Evolutionary conservation across 2,113 vertebrate species (phyloP), one percentile per base, ranked within the genome.

Genomic region (Dromas ardeola): DNA sequence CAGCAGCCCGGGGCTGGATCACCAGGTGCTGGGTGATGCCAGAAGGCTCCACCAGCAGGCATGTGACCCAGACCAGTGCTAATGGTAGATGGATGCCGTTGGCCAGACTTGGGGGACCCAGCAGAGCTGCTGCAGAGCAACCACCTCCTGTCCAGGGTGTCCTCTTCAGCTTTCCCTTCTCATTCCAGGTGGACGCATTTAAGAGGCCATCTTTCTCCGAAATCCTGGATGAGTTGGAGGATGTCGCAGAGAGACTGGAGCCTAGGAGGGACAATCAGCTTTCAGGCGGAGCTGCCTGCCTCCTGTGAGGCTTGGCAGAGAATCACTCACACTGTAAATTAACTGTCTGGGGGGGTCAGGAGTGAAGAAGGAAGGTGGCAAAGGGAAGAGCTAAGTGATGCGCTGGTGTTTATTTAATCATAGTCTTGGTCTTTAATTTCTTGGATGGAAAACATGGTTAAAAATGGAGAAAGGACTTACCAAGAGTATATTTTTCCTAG

Each of bases 191-290:
- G 82, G 99, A 99, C 82, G 98, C 98, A 4, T 98, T 99, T 97
- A 98, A 98, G 58, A 98, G 99, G 36, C 99, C 99, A 0, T 98
- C 98, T 3, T 99, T 99, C 97, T 97, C 98, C 0, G 98, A 99
- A 96, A 55, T 99, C 82, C 96, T 99, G 86, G 98, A 99, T 29
- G 98, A 98, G 81, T 27, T 99, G 95, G 98, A 98, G 36, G 98
- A 99, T 47, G 93, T 98, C 0, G 95, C 96, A 0, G 99, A 99
- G 96, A 97, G 87, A 20, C 96, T 99, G 95, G 99, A 99, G 65
- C 74, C 82, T 23, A 34, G 30, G 45, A 65, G 30, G 40, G 88
- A 93, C 70, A 70, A 78, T 72, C 95, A 91, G 26, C 36, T 93
- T 53, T 84, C 40, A 0, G 79, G 70, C 65, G 97, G 93, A 97